phyloP scores from a whole-genome alignment of 2,888 invertebrate genomes.

The Erpobdella octoculata region DNA sequence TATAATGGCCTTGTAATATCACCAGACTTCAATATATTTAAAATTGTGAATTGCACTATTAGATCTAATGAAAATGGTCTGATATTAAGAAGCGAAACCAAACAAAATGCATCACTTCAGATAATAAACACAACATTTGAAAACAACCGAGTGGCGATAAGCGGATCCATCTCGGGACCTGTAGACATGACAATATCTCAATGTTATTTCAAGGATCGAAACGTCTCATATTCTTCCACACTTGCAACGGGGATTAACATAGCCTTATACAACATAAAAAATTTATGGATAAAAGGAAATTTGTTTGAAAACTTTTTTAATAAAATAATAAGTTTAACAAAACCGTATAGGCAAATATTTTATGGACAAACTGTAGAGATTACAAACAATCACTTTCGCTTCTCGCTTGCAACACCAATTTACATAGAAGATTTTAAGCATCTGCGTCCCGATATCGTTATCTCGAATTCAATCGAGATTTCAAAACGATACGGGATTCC shows the following conservation, averaged over 20 bases:
- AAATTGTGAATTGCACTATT: not conserved
- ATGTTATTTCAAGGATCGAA: not conserved
- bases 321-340: not conserved
- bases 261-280: not conserved
- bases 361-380: not conserved
- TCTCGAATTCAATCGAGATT: no score
- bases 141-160: not conserved
- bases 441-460: no score
- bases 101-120: not conserved
- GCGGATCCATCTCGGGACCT: not conserved
- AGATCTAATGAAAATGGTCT: not conserved
- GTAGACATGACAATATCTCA: not conserved
- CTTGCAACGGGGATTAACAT: slow-evolving; percentile 1
- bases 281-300: not conserved
- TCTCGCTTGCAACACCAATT: slow-evolving; percentile 16
- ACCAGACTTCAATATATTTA: not conserved
- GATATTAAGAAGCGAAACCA: not conserved
- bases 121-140: not conserved
- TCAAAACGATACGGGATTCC: no score
- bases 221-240: no score
- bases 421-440: no score
- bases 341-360: not conserved
- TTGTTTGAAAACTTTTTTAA: not conserved
- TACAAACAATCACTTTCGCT: slow-evolving; percentile 6
- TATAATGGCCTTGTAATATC: no score